Conservation (phyloP, 2,888 invertebrate species). For the Andricus quercusramuli region DNA sequence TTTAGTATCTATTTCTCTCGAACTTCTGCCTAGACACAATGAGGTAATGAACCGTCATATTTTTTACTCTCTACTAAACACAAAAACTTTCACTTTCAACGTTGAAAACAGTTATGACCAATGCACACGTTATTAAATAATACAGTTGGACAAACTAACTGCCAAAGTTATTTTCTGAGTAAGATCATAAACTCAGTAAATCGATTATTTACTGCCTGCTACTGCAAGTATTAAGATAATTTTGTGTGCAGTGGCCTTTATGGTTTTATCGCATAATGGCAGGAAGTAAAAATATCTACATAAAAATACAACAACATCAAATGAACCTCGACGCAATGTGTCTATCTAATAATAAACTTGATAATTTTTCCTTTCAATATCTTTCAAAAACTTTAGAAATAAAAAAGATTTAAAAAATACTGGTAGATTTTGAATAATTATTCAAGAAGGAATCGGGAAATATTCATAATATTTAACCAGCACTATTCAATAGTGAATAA, state of each 20-base stretch:
- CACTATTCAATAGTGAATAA: no score
- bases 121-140: constrained; percentile 20
- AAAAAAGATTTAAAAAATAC: no score
- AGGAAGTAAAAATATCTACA: constrained; percentile 17
- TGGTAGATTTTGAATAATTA: no score
- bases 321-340: constrained; percentile 14
- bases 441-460: no score
- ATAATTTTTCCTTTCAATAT: neutral
- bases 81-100: constrained; percentile 31
- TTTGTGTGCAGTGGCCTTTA: constrained; percentile 31
- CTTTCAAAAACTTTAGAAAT: neutral
- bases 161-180: neutral
- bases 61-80: neutral
- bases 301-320: neutral
- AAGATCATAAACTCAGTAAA: constrained; percentile 21
- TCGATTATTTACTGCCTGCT: constrained; percentile 2
- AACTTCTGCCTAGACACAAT: neutral
- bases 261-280: neutral
- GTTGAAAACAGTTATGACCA: constrained; percentile 28
- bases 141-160: neutral
- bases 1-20: neutral
- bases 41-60: neutral
- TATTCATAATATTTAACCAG: no score
- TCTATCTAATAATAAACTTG: neutral
- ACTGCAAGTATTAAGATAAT: constrained; percentile 8